Evolutionary conservation across 2,888 invertebrate species (phyloP), one percentile per base, ranked within the genome.

Genomic region (Siphonodentalium dalli): DNA sequence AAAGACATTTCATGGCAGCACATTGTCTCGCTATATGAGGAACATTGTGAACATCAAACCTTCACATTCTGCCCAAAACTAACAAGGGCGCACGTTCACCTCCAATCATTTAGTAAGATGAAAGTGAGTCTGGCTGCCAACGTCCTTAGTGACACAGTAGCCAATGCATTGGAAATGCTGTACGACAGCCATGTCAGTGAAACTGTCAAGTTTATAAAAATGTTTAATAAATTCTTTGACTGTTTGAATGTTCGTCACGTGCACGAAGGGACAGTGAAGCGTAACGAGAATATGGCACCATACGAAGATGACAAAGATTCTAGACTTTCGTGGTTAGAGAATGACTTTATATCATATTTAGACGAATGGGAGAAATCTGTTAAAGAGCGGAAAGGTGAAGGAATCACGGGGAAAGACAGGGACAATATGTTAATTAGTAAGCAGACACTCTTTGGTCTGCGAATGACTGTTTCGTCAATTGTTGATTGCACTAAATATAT

Each of bases 161-260:
- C 55, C 9, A 55, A 52, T 44, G 47, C 55, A 9, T 24, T 59
- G 9, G 48, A 55, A 28, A 15, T 29, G 34, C 3, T 51, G 7
- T 49, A 40, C 40, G 53, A 28, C 4, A 28, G 33, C 4, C 13
- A 27, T 13, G 50, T 45, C 4, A 0, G 3, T 1, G 54, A 57
- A 46, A 63, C 55, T 0, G 50, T 58, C 1, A 26, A 18, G 9
- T 63, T 60, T 41, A 55, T 63, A 21, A n/a, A 53, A 15, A 29
- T 44, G 23, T 39, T 63, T 28, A 48, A 61, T 29, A 54, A 44
- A n/a, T 61, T 60, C 31, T 63, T 63, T 42, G 58, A 63, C 31
- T 58, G 54, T 38, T 28, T 63, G 5, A 63, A 63, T 53, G 37
- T 38, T 3, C 33, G 63, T 26, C 42, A 38, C 24, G 7, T 40